Percentiles rank a stretch among this genome's conserved stretches.
Conservation (phyloP, 1,140 invertebrate genomes). For the Sinella curviseta region DNA sequence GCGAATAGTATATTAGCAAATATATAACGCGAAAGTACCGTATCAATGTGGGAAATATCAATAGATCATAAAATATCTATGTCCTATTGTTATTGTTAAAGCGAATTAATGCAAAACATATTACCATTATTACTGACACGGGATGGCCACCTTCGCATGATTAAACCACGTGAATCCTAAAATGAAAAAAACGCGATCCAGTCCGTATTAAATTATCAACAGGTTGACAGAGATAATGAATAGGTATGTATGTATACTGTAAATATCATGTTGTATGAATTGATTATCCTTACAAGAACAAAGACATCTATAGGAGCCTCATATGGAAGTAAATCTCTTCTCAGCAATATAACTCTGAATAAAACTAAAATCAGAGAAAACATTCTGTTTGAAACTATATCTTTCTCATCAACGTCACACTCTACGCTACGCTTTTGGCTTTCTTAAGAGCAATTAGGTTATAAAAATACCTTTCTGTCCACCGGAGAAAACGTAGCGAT, state of each 20-base stretch:
- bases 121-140: slow-evolving; percentile 54
- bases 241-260: neutral
- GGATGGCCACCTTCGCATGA: slow-evolving; percentile 60
- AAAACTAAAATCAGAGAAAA: slow-evolving; percentile 53
- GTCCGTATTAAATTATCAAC: no score
- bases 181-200: neutral
- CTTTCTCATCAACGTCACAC: no score
- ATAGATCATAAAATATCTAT: no score
- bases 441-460: no score
- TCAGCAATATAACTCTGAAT: slow-evolving; percentile 57
- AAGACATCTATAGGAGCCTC: slow-evolving; percentile 58
- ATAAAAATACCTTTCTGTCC: slow-evolving; percentile 56
- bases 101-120: no score
- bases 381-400: neutral
- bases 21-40: neutral
- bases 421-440: no score
- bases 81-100: neutral
- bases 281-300: slow-evolving; percentile 55
- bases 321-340: slow-evolving; percentile 58
- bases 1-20: neutral
- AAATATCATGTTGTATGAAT: neutral
- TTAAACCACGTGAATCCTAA: slow-evolving; percentile 58
- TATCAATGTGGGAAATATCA: neutral
- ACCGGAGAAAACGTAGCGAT: slow-evolving; percentile 56
- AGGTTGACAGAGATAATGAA: no score